Evolutionary conservation across 2,797 vertebrate genomes (phyloP).

Genomic region (Okamejei kenojei): DNA sequence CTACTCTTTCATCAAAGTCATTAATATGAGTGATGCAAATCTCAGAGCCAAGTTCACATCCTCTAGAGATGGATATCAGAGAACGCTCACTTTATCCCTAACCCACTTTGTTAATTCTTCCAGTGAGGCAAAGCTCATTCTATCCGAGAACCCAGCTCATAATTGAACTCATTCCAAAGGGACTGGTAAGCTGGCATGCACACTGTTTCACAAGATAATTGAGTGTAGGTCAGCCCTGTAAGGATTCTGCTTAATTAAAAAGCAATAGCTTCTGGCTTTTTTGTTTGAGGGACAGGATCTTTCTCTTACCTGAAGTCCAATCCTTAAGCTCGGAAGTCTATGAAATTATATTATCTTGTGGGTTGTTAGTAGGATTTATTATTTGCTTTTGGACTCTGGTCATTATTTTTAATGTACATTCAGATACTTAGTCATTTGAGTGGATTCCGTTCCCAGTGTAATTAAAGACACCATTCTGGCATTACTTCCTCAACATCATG

Average conservation of each 20-base stretch:
- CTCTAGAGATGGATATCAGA: not conserved
- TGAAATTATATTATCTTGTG: not conserved
- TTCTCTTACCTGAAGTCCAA: not conserved
- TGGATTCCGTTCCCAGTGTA: not conserved
- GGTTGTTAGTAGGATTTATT: not conserved
- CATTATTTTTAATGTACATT: not conserved
- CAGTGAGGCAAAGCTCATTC: not conserved
- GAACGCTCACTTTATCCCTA: not conserved
- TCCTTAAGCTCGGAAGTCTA: not conserved
- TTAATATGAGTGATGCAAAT: not conserved
- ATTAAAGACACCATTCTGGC: not conserved
- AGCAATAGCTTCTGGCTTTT: not conserved
- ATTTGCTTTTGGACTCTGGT: not conserved
- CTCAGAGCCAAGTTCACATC: not conserved
- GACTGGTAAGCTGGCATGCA: not conserved
- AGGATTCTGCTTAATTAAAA: not conserved
- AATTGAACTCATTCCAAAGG: constrained; percentile 3
- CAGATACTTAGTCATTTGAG: not conserved
- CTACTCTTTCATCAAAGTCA: not conserved
- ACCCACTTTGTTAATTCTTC: not conserved
- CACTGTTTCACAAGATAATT: not conserved
- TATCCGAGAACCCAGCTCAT: not conserved
- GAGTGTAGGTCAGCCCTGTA: not conserved
- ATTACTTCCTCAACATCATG: not conserved
- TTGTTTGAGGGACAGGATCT: not conserved